A percentile compares a stretch with the other conserved stretches of the same genome.
These are phyloP conservation scores for Tricholauxania praeusta DNA, from an alignment of 2,888 invertebrate genomes.

Conservation along the genomic window DNA sequence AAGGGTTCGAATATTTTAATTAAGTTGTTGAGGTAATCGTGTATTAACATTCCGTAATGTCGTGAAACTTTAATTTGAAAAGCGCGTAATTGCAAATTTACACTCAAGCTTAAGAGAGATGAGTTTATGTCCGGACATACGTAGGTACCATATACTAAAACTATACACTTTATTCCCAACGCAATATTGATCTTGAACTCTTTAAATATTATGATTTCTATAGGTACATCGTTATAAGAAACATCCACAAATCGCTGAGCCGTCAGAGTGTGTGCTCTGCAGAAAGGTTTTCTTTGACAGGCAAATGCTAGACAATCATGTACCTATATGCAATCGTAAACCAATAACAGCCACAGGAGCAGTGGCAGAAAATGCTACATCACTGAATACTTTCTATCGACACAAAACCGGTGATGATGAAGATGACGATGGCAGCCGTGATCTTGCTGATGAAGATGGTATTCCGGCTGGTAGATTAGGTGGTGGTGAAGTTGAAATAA, in stretches of 20 bases:
- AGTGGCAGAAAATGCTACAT: conserved; percentile 34
- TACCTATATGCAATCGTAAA: conserved; percentile 62
- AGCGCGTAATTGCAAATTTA: no score
- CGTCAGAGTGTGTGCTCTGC: conserved; percentile 64
- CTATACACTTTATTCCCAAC: not conserved
- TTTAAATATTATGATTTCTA: not conserved
- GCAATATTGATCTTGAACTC: not conserved
- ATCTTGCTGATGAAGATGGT: conserved; percentile 45
- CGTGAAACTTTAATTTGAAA: no score
- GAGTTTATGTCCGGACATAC: not conserved
- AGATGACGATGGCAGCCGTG: conserved; percentile 49
- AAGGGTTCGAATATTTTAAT: no score
- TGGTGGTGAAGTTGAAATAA: conserved; percentile 44
- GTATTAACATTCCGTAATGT: no score
- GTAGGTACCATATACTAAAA: not conserved
- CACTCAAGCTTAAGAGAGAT: no score
- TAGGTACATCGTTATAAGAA: conserved; percentile 68
- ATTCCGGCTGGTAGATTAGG: conserved; percentile 42
- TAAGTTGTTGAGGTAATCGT: no score
- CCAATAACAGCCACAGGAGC: conserved; percentile 56
- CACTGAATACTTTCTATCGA: conserved; percentile 47
- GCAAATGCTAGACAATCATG: conserved; percentile 65
- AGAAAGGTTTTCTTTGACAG: conserved; percentile 67
- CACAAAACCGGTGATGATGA: conserved; percentile 62
- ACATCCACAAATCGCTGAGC: conserved; percentile 67